phyloP scores from a whole-genome alignment of 1,140 invertebrate genomes.

The Ips nitidus region DNA sequence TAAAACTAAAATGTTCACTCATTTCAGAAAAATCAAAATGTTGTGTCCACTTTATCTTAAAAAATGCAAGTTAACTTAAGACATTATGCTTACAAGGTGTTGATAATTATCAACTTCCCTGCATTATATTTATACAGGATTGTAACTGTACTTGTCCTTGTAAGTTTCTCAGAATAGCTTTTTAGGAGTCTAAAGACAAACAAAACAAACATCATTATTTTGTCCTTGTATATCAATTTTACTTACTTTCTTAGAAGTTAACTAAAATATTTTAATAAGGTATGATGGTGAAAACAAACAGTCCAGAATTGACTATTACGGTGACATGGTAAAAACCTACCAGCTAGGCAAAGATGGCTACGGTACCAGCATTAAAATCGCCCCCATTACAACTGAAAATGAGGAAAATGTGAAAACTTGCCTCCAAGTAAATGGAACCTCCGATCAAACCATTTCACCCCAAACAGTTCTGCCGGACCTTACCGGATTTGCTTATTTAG shows the following conservation, averaged over 20 bases:
- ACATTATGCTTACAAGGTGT: too few species aligned
- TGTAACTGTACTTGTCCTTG: too few species aligned
- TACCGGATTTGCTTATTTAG: conserved; percentile 66
- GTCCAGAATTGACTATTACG: conserved; percentile 94
- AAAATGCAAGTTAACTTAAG: too few species aligned
- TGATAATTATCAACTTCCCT: too few species aligned
- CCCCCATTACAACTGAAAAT: conserved; percentile 78
- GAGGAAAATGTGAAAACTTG: conserved; percentile 74
- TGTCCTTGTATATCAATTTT: too few species aligned
- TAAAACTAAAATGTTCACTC: too few species aligned
- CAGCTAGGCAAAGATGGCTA: conserved; percentile 66
- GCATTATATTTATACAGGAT: too few species aligned
- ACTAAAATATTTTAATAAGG: conserved; percentile 44
- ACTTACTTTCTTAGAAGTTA: background rate
- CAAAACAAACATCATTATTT: too few species aligned
- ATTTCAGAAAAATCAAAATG: too few species aligned
- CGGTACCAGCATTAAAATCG: conserved; percentile 82
- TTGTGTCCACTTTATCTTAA: too few species aligned
- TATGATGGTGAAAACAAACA: conserved; percentile 68
- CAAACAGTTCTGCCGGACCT: conserved; percentile 85
- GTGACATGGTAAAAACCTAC: conserved; percentile 88
- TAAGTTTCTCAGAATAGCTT: background rate
- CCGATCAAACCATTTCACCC: conserved; percentile 61
- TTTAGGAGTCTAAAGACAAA: too few species aligned
- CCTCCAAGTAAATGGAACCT: conserved; percentile 81